phyloP scores from a whole-genome alignment of 2,113 vertebrate species.

The Triplophysa siluroides region DNA sequence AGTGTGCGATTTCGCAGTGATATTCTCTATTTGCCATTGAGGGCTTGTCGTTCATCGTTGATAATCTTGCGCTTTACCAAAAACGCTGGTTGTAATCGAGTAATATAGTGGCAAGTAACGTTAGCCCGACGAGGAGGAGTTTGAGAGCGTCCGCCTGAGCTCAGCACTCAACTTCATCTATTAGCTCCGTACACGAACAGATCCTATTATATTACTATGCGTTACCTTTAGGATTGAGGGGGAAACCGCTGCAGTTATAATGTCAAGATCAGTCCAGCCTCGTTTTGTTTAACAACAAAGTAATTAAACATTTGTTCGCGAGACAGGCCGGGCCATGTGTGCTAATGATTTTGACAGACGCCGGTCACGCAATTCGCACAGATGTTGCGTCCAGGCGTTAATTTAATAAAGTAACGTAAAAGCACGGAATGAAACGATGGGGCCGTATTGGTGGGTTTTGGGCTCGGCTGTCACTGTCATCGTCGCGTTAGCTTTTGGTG shows the following conservation, averaged over 20 bases:
- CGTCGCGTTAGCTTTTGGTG: not conserved
- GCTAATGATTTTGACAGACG: conserved; percentile 18
- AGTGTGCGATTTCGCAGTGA: not conserved
- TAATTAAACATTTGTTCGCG: not conserved
- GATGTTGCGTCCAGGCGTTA: not conserved
- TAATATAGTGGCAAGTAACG: not conserved
- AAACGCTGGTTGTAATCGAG: conserved; percentile 15
- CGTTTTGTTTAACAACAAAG: not conserved
- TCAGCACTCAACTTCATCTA: conserved; percentile 5
- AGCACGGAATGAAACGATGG: not conserved
- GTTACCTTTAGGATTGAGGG: no score
- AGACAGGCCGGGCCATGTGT: conserved; percentile 5
- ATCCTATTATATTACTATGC: not conserved
- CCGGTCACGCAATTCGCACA: not conserved
- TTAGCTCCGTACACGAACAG: not conserved
- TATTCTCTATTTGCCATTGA: not conserved
- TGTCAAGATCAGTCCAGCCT: not conserved
- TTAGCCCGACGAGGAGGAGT: conserved; percentile 26
- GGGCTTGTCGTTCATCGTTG: not conserved
- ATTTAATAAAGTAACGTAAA: not conserved
- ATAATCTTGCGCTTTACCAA: not conserved
- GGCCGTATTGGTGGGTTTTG: not conserved
- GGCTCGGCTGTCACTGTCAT: not conserved
- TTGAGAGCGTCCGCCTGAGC: conserved; percentile 32
- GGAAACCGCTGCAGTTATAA: not conserved